These are phyloP conservation scores for Clitarchus hookeri DNA, from an alignment of 2,888 invertebrate species.

Conservation along the genomic window DNA sequence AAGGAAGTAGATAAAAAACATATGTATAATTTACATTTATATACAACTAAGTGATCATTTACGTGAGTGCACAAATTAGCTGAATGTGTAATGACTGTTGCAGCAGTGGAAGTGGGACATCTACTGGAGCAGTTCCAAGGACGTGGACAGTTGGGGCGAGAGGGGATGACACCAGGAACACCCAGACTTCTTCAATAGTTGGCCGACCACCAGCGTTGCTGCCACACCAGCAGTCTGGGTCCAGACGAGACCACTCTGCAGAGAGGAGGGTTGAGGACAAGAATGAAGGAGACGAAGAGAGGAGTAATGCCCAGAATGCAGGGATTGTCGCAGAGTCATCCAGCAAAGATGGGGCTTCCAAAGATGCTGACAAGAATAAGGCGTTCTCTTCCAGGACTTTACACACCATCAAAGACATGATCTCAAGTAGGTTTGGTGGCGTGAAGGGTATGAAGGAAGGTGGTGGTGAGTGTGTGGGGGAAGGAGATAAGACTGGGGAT, in stretches of 20 bases:
- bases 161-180: neutral
- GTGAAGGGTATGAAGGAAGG: conserved; percentile 28
- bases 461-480: neutral
- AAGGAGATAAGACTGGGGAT: conserved; percentile 45
- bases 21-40: no score
- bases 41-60: neutral
- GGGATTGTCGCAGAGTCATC: conserved; percentile 58
- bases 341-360: conserved; percentile 56
- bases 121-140: conserved; percentile 33
- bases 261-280: conserved; percentile 19
- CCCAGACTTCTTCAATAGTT: neutral
- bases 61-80: neutral
- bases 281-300: neutral
- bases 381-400: conserved; percentile 76
- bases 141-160: conserved; percentile 25
- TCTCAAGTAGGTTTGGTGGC: conserved; percentile 70
- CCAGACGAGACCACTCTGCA: conserved; percentile 12
- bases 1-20: no score
- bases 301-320: conserved; percentile 52
- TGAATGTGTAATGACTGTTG: neutral
- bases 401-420: conserved; percentile 81
- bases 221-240: conserved; percentile 3
- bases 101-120: conserved; percentile 27
- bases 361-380: conserved; percentile 60
- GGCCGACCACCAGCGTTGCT: conserved; percentile 25